Evolutionary conservation across 2,888 invertebrate genomes (phyloP).

Genomic region (Cephalotes varians): DNA sequence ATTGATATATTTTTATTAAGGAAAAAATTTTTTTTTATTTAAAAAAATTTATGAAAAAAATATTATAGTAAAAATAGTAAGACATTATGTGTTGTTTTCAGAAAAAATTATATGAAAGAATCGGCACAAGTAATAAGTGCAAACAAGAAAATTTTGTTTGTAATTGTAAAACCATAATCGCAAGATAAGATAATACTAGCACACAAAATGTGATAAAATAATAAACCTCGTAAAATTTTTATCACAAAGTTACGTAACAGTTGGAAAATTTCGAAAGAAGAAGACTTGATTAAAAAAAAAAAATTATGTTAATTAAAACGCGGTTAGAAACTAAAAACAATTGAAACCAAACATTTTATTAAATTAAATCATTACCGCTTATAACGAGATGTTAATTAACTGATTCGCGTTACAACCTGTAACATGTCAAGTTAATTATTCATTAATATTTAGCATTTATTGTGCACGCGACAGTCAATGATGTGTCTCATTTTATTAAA

Average conservation of each 20-base stretch:
- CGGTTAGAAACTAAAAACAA: no score
- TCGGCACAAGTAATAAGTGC: neutral
- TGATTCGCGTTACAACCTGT: neutral
- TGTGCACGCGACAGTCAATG: neutral
- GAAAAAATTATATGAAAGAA: neutral
- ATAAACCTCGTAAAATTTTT: neutral
- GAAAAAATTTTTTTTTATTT: neutral
- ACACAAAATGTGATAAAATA: no score
- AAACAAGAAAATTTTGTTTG: neutral
- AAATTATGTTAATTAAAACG: slow-evolving; percentile 13
- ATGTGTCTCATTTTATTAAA: slow-evolving; percentile 12
- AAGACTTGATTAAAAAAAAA: no score
- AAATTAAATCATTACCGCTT: slow-evolving; percentile 24
- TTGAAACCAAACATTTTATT: slow-evolving; percentile 30
- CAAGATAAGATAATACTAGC: neutral
- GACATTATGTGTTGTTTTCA: neutral
- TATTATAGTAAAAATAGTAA: neutral
- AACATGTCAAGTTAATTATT: slow-evolving; percentile 27
- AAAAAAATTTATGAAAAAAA: neutral
- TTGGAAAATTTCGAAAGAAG: neutral
- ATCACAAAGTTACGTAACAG: neutral
- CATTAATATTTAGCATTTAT: slow-evolving; percentile 24
- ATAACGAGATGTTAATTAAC: slow-evolving; percentile 38
- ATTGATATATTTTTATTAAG: neutral
- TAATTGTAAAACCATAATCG: neutral